Evolutionary conservation across 2,888 invertebrate species (phyloP), one percentile per base, ranked within the genome.

Genomic region (Lucinisca nassula): DNA sequence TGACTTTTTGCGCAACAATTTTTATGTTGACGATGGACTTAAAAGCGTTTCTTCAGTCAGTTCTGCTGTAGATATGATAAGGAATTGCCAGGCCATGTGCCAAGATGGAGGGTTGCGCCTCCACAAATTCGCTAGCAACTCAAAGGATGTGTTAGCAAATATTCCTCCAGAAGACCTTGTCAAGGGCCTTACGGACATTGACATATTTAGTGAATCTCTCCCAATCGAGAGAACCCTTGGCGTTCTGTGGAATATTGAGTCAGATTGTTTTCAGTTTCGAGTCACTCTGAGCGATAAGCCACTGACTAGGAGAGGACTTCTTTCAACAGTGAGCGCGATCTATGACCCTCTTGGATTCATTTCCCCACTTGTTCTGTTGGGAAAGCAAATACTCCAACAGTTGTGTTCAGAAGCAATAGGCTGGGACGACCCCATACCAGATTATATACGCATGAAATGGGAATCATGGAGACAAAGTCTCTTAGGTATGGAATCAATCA

Each of bases 21-120:
- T 90, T 45, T 90, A 89, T 55, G 88, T 90, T 8, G 90, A 90
- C 67, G 90, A 90, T 75, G 88, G 89, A n/a, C 1, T 90, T 21
- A 79, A 58, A n/a, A 77, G 85, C 3, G 83, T 85, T 12, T n/a
- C 74, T 1, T 72, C 82, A n/a, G 74, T 55, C 24, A 51, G 49
- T 49, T 75, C 83, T 27, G 90, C 85, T n/a, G 70, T 79, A 30
- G 21, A 27, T 1, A 55, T 89, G 38, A 77, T 88, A 6, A 24
- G 45, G 0, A 79, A 77, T 10, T 72, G 27, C 49, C 49, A 73
- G 61, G 30, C 32, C 10, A 72, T 90, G 17, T 90, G 85, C 38
- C 4, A 17, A 1, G 49, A 80, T 27, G 85, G 77, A 40, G 85
- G 84, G 14, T 40, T 90, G 14, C 30, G 81, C 37, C 72, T 90